phyloP scores from a whole-genome alignment of 2,888 invertebrate species.

The Tuta absoluta region DNA sequence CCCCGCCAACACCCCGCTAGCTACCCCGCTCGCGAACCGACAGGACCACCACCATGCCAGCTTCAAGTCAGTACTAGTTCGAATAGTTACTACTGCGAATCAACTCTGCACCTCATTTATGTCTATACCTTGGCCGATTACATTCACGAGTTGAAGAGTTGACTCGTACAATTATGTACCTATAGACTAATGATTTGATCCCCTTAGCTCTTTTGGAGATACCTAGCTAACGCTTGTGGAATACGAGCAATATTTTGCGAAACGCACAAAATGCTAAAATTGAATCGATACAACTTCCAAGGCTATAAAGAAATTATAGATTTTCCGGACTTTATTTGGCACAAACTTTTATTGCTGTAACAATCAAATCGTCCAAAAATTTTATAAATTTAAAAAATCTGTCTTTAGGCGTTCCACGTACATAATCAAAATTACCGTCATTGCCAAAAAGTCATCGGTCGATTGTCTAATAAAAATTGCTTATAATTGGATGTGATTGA shows the following conservation, averaged over 20 bases:
- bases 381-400: too few relatives aligned
- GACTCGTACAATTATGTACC: too few relatives aligned
- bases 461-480: constrained; percentile 20
- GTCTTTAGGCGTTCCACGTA: not conserved
- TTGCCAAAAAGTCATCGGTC: constrained; percentile 6
- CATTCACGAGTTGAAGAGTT: too few relatives aligned
- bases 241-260: not conserved
- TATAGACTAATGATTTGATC: not conserved
- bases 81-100: too few relatives aligned
- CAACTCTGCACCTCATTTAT: too few relatives aligned
- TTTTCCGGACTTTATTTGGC: too few relatives aligned
- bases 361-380: not conserved
- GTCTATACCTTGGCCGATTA: too few relatives aligned
- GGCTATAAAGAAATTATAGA: too few relatives aligned
- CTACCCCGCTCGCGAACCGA: constrained; percentile 78
- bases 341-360: not conserved
- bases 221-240: not conserved
- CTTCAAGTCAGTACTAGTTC: constrained; percentile 84
- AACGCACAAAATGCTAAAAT: not conserved
- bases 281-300: not conserved
- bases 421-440: constrained; percentile 2
- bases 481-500: constrained; percentile 33
- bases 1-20: constrained; percentile 84
- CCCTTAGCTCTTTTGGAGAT: not conserved
- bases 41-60: constrained; percentile 89